phyloP scores from a whole-genome alignment of 1,140 invertebrate genomes.

The Heliconius eleuchia region DNA sequence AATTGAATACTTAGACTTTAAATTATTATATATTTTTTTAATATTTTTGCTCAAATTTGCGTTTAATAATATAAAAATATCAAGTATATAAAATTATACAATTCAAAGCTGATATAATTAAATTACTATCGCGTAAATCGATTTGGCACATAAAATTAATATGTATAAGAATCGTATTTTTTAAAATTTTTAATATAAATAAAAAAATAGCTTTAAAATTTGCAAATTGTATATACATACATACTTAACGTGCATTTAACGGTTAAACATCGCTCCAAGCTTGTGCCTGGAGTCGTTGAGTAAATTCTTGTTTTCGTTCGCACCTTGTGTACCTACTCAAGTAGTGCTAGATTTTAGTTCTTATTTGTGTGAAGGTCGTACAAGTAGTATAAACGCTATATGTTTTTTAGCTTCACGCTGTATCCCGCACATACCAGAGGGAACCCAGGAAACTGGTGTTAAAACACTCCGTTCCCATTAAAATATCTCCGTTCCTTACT shows the following conservation, averaged over 20 bases:
- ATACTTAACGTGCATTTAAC: not conserved
- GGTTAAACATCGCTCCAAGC: not conserved
- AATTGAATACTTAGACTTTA: constrained; percentile 32
- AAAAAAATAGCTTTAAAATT: no score
- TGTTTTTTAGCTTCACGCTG: no score
- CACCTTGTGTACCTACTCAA: not conserved
- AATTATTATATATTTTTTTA: not conserved
- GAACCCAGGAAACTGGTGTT: no score
- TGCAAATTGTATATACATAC: not conserved
- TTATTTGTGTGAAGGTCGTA: constrained; percentile 7
- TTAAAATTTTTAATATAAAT: no score
- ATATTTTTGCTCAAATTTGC: no score
- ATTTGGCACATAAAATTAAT: no score
- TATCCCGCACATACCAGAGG: no score
- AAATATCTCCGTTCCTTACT: no score
- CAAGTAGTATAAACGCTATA: not conserved
- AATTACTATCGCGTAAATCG: no score
- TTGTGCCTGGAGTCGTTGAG: not conserved
- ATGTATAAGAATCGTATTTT: no score
- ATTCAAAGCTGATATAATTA: not conserved
- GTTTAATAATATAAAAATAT: no score
- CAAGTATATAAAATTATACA: not conserved
- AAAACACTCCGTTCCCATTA: no score
- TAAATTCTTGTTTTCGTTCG: not conserved
- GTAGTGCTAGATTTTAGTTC: constrained; percentile 3